Conservation (phyloP, 1,140 invertebrate species). For the Bombus impatiens region DNA sequence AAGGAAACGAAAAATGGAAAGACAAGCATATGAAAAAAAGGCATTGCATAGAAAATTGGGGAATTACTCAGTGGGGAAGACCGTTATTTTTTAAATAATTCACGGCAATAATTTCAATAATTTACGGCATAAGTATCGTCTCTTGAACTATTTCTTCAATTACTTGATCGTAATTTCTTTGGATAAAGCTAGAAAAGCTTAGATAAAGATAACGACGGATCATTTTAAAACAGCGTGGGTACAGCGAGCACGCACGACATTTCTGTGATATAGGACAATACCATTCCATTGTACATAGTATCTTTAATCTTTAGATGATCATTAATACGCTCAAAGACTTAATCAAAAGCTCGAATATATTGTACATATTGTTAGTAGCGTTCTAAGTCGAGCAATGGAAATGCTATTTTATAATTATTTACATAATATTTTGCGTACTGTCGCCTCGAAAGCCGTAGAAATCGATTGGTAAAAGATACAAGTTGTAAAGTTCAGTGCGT, state of each 20-base stretch:
- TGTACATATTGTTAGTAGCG: conserved; percentile 2
- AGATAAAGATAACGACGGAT: not conserved
- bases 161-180: not conserved
- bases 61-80: not conserved
- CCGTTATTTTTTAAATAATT: not conserved
- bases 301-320: conserved; percentile 18
- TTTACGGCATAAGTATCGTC: conserved; percentile 7
- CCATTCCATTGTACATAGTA: conserved; percentile 52
- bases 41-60: not conserved
- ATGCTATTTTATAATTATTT: conserved; percentile 17
- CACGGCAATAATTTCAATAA: no score
- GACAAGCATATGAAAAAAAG: not conserved
- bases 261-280: conserved; percentile 60
- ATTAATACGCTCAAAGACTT: conserved; percentile 41
- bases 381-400: not conserved
- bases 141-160: not conserved
- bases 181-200: not conserved
- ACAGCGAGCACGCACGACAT: conserved; percentile 27
- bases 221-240: not conserved
- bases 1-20: not conserved
- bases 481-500: not conserved
- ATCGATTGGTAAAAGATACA: not conserved
- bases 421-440: not conserved
- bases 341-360: conserved; percentile 33
- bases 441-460: not conserved